Evolutionary conservation across 92 coral and sea anemone species (phyloP).

Genomic region (Parazoanthus swiftii): DNA sequence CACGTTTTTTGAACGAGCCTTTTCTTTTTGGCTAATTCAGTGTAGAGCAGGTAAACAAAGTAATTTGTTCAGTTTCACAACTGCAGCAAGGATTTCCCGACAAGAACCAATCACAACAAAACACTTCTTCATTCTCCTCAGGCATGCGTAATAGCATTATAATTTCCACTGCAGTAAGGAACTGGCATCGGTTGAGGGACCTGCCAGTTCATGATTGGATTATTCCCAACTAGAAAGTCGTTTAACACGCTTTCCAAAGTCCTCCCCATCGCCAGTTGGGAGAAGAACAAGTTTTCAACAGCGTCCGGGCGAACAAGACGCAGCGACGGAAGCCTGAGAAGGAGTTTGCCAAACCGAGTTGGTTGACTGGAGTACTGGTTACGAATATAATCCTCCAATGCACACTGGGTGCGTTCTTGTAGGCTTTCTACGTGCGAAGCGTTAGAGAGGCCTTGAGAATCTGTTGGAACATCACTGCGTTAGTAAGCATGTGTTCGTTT

Average conservation of each 20-base stretch:
- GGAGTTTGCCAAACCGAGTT: conserved; percentile 88
- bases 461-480: conserved; percentile 28
- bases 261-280: conserved; percentile 68
- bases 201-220: conserved; percentile 51
- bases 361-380: conserved; percentile 83
- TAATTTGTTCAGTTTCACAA: neutral
- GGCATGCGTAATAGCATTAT: conserved; percentile 35
- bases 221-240: conserved; percentile 66
- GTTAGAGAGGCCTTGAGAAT: conserved; percentile 79
- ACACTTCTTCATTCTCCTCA: neutral
- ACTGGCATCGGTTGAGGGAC: conserved; percentile 44
- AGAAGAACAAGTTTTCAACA: conserved; percentile 79
- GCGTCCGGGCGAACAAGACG: conserved; percentile 79
- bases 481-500: neutral
- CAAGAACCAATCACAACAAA: neutral
- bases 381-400: conserved; percentile 86
- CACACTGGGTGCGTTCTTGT: conserved; percentile 88
- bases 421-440: conserved; percentile 76
- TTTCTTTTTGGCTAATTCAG: no score
- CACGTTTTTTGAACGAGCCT: no score
- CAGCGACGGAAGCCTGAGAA: conserved; percentile 89
- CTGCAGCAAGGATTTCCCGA: neutral
- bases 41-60: no score
- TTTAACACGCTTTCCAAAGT: conserved; percentile 77
- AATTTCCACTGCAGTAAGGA: conserved; percentile 25